phyloP scores from a whole-genome alignment of 2,797 vertebrate genomes.

The Setipinna tenuifilis region DNA sequence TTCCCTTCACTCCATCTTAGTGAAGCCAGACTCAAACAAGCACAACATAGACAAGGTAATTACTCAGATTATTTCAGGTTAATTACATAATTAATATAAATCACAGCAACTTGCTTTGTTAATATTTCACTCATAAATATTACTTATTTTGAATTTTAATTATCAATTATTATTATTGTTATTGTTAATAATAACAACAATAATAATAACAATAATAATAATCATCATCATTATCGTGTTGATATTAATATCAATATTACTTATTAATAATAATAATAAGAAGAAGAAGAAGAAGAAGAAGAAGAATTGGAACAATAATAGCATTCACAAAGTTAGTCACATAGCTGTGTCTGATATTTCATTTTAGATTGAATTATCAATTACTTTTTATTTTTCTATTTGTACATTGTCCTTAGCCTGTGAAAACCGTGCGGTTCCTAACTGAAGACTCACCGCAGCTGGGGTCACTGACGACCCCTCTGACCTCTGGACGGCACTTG shows the following conservation, averaged over 20 bases:
- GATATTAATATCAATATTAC: too few species aligned
- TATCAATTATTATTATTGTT: too few species aligned
- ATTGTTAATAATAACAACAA: not conserved
- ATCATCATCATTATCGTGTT: too few species aligned
- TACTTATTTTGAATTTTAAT: not conserved
- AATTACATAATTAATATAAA: not conserved
- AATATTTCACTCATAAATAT: not conserved
- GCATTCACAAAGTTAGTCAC: too few species aligned
- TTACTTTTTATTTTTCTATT: not conserved
- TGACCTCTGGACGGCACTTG: conserved; percentile 72
- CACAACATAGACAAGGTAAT: conserved; percentile 86
- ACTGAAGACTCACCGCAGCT: conserved; percentile 82
- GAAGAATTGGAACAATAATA: too few species aligned
- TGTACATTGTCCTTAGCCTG: conserved; percentile 70
- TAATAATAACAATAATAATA: not conserved
- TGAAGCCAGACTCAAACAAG: conserved; percentile 88
- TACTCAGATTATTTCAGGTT: not conserved
- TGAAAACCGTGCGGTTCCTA: conserved; percentile 92
- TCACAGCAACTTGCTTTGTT: not conserved
- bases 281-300: too few species aligned
- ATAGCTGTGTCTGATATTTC: not conserved
- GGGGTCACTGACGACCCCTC: conserved; percentile 73
- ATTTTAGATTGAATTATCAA: not conserved
- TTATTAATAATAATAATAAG: too few species aligned
- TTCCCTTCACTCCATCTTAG: conserved; percentile 88